Base-by-base conservation (phyloP, 2,797 vertebrate species). In the Pelodytes ibericus region DNA sequence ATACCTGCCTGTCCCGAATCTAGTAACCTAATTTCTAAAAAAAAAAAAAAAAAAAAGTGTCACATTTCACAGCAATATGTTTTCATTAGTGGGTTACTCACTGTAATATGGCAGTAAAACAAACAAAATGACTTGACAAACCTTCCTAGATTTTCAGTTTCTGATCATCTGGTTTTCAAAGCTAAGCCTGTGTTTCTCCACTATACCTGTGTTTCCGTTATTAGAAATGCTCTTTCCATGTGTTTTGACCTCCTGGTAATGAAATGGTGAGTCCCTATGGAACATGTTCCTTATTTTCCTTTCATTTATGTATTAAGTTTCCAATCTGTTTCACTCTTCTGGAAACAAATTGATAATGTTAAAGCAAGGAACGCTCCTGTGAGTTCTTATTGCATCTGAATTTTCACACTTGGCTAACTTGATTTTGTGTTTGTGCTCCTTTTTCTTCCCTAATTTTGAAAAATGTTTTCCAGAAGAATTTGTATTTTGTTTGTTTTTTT, bases 341-440 rank as follows among this genome's bases (percentile, higher is more conserved):
- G 39, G 26, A 58, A 71, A 57, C 71, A 26, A 70, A 71, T 65
- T 64, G 60, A 26, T 33, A 59, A 71, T 71, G 67, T 71, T 31
- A 77, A n/a, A n/a, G n/a, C n/a, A n/a, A n/a, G n/a, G n/a, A n/a
- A n/a, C n/a, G n/a, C n/a, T n/a, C n/a, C n/a, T n/a, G n/a, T n/a
- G n/a, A n/a, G n/a, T n/a, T n/a, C n/a, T n/a, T n/a, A n/a, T n/a
- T n/a, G n/a, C n/a, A n/a, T n/a, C n/a, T n/a, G n/a, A n/a, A n/a
- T n/a, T n/a, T n/a, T n/a, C n/a, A n/a, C n/a, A n/a, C n/a, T n/a
- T n/a, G n/a, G n/a, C n/a, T n/a, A n/a, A n/a, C n/a, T n/a, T n/a
- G n/a, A n/a, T n/a, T 71, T 36, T 25, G 20, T 18, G 9, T 27
- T 56, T 64, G 4, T 36, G 31, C 4, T 36, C 31, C 10, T 36